Base-by-base conservation (phyloP, 2,113 vertebrate genomes). In the Mirza zaza region DNA sequence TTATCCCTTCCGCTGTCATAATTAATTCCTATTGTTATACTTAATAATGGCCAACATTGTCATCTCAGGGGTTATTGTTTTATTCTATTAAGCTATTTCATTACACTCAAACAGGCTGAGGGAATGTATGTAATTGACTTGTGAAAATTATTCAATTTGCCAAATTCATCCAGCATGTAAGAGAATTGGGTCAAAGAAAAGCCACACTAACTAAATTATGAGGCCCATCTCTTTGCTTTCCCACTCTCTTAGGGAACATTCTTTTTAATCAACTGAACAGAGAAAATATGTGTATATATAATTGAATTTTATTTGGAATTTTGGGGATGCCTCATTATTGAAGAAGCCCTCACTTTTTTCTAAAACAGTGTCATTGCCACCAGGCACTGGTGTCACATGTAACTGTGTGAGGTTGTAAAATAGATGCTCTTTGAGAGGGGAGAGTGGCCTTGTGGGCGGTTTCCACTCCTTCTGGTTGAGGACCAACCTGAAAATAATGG, bases 61-160 rank as follows among this genome's bases (percentile, higher is more conserved):
- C 88, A 94, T 98, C 89, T 81, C 92, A 52, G 92, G 80, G 27
- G 63, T 87, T 97, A 87, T 97, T 32, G 7, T 93, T 97, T 98
- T 97, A 95, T 95, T 93, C 83, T 68, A 92, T 97, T 97, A 96
- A 85, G 84, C 90, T 95, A 94, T 94, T 95, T 75, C 5, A 90
- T 85, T 77, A 85, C 39, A 67, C 80, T 97, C 89, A 92, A 91
- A 96, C 0, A 10, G 80, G 90, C 95, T 96, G 70, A 96, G 90
- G 84, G 76, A 96, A 94, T 87, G 84, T 87, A 76, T 13, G 25
- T 96, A 97, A 98, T 96, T 97, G 97, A 97, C 96, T 97, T 97
- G 95, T 97, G 97, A 96, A 97, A 97, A 97, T 96, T 97, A 98
- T 92, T 97, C 96, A 94, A 95, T 97, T 98, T 98, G 87, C 96